Evolutionary conservation across 2,888 invertebrate genomes (phyloP), one percentile per base, ranked within the genome.

Genomic region (Cephus nigrinus): DNA sequence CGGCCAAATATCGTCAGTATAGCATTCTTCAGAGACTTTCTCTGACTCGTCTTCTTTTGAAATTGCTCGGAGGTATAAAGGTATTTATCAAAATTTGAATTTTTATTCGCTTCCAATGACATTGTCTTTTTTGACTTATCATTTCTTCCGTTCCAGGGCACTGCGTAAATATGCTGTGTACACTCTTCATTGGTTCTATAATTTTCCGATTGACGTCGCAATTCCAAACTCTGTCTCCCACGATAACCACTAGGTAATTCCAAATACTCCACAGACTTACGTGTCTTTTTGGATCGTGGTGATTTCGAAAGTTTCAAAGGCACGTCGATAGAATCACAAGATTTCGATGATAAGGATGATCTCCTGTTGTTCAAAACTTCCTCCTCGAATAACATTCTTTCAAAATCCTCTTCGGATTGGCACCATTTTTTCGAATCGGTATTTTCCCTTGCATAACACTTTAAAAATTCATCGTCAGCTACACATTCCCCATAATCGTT

Each of bases 391-490:
- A 23, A 55, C 55, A 55, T 23, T 55, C 2, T 55, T 55, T 55
- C 55, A 55, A 55, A 55, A 55, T 55, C 55, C 23, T 55, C 55
- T 9, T 55, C 55, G 9, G 55, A 55, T 55, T 55, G 55, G 9
- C 55, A 55, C 55, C 55, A 55, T 9, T 55, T 55, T 23, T 55
- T 55, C 23, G 55, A 55, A 23, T 55, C 23, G 5, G 55, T 9
- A 9, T 55, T 55, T 55, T 55, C 55, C 9, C 23, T 23, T 9
- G 23, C 9, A 55, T 71, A 84, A 68, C 55, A 79, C 1, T 80
- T 55, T 3, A 82, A 55, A 32, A 82, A 84, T 69, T 84, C 82
- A 23, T 79, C 79, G 23, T 84, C 76, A n/a, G 82, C 84, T 4
- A 69, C 79, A 71, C 80, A 81, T 32, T n/a, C 78, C 4, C 76